Evolutionary conservation across 2,888 invertebrate genomes (phyloP).

Genomic region (Pristionchus arcanus): DNA sequence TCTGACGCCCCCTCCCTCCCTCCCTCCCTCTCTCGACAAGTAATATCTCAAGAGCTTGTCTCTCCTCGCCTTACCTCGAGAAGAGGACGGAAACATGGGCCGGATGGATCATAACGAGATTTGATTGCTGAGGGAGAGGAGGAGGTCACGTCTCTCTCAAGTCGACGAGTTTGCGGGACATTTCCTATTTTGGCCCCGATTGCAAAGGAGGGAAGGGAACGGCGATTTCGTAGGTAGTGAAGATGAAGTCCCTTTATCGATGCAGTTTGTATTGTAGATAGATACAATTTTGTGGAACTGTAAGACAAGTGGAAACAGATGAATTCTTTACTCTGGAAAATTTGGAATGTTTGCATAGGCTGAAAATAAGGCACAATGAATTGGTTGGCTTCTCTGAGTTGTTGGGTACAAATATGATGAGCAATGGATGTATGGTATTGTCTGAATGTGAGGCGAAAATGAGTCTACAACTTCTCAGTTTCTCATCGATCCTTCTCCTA

Average conservation of each 20-base stretch:
- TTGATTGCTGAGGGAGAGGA: constrained; percentile 32
- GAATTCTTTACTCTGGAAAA: background rate
- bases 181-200: background rate
- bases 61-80: background rate
- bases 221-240: background rate
- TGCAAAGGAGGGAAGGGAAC: background rate
- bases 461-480: background rate
- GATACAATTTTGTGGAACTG: no score
- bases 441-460: background rate
- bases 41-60: constrained; percentile 42
- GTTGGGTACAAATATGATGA: constrained; percentile 3
- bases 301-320: background rate
- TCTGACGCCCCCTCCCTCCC: background rate
- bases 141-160: background rate
- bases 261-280: no score
- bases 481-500: background rate
- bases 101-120: constrained; percentile 44
- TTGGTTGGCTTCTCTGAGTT: background rate
- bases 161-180: background rate
- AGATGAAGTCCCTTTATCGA: no score
- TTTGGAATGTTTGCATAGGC: background rate
- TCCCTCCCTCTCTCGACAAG: constrained; percentile 21
- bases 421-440: background rate
- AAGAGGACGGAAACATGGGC: constrained; percentile 27
- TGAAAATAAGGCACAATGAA: background rate